Evolutionary conservation across 2,888 invertebrate genomes (phyloP).

Genomic region (Cantharis lateralis): DNA sequence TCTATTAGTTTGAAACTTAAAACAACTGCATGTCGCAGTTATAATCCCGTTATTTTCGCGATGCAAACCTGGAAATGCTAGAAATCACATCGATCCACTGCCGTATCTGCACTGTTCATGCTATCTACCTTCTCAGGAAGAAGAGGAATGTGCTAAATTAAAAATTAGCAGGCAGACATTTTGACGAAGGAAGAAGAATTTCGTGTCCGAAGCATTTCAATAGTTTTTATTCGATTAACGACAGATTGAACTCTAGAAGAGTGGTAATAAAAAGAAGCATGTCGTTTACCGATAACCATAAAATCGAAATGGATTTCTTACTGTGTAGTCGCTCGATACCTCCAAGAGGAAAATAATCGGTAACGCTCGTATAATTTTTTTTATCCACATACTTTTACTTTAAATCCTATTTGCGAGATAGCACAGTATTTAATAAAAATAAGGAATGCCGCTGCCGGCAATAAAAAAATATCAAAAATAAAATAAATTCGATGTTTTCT

Average conservation of each 20-base stretch:
- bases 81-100: too few species aligned
- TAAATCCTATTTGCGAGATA: neutral
- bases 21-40: too few species aligned
- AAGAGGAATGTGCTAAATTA: neutral
- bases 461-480: neutral
- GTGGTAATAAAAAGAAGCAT: constrained; percentile 26
- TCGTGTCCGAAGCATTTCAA: neutral
- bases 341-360: neutral
- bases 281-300: constrained; percentile 25
- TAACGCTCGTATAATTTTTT: neutral
- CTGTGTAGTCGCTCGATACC: neutral
- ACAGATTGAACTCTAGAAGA: neutral
- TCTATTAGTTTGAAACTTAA: too few species aligned
- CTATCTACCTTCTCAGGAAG: too few species aligned
- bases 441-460: neutral
- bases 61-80: too few species aligned
- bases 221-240: neutral
- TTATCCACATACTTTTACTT: neutral
- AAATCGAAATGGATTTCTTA: constrained; percentile 13
- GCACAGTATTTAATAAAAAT: neutral
- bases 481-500: neutral
- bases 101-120: too few species aligned
- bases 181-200: neutral
- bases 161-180: neutral
- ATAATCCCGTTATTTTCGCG: too few species aligned